These are phyloP conservation scores for Tenthredo mesomela DNA, from an alignment of 2,888 invertebrate genomes.

Conservation along the genomic window DNA sequence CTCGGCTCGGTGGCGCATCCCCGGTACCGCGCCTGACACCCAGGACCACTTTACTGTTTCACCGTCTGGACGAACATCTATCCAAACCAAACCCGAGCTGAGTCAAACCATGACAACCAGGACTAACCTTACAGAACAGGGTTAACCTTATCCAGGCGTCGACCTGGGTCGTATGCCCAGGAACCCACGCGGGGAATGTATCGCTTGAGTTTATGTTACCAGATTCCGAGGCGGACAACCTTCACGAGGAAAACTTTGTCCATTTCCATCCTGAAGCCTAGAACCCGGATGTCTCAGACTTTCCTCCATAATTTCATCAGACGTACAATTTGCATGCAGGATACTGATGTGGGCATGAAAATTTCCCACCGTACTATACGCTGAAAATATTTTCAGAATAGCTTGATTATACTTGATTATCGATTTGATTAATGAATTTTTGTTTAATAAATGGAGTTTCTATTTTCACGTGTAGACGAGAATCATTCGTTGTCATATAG, in stretches of 20 bases:
- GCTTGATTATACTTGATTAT: neutral
- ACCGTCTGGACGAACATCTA: conserved; percentile 47
- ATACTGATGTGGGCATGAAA: neutral
- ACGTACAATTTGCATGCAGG: conserved; percentile 46
- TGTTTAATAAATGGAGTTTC: neutral
- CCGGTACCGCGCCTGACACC: conserved; percentile 54
- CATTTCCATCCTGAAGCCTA: conserved; percentile 69
- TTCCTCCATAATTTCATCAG: conserved; percentile 42
- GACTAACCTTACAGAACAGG: conserved; percentile 57
- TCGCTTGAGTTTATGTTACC: conserved; percentile 43
- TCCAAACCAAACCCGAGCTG: conserved; percentile 51
- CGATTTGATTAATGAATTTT: neutral
- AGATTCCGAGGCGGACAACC: conserved; percentile 41
- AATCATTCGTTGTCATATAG: neutral
- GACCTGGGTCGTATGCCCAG: conserved; percentile 39
- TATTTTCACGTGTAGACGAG: neutral
- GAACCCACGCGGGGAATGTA: conserved; percentile 37
- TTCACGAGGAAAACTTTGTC: conserved; percentile 69
- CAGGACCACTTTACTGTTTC: conserved; percentile 61
- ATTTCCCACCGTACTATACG: neutral
- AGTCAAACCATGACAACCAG: conserved; percentile 59
- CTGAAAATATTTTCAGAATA: neutral
- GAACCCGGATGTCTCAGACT: conserved; percentile 60
- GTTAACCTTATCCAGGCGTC: conserved; percentile 67
- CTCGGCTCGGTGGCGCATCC: conserved; percentile 65